Evolutionary conservation across 2,113 vertebrate genomes (phyloP).

Genomic region (Microcebus lehilahytsara): DNA sequence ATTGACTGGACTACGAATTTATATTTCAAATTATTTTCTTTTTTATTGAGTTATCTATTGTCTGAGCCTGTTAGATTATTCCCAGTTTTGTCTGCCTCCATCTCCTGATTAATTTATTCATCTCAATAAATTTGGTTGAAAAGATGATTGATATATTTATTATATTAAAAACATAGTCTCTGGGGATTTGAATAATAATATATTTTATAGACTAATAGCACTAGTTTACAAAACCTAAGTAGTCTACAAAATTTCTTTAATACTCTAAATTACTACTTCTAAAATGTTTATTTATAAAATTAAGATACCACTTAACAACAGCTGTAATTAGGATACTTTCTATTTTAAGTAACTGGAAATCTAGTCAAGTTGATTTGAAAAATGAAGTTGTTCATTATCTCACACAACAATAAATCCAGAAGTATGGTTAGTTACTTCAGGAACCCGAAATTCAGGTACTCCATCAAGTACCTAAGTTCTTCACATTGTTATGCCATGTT

Average conservation of each 20-base stretch:
- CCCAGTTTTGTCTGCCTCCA: not conserved
- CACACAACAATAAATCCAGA: not conserved
- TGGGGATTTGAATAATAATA: not conserved
- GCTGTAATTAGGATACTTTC: not conserved
- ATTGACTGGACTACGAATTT: not conserved
- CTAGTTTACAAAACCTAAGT: not conserved
- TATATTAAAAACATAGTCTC: not conserved
- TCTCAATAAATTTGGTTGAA: slow-evolving; percentile 9
- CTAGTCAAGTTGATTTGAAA: not conserved
- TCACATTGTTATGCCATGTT: not conserved
- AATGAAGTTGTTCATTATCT: slow-evolving; percentile 9
- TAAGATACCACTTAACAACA: not conserved
- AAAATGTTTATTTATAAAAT: not conserved
- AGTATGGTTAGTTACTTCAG: not conserved
- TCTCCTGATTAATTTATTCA: not conserved
- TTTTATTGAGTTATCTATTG: not conserved
- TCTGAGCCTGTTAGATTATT: not conserved
- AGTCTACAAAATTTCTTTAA: not conserved
- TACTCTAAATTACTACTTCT: not conserved
- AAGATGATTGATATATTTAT: not conserved
- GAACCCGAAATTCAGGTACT: not conserved
- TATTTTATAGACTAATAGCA: not conserved
- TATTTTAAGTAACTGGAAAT: slow-evolving; percentile 4
- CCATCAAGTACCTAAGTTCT: not conserved
- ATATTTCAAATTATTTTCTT: not conserved